These are phyloP conservation scores for Chiloscyllium punctatum DNA, from an alignment of 2,797 vertebrate genomes.

Conservation along the genomic window DNA sequence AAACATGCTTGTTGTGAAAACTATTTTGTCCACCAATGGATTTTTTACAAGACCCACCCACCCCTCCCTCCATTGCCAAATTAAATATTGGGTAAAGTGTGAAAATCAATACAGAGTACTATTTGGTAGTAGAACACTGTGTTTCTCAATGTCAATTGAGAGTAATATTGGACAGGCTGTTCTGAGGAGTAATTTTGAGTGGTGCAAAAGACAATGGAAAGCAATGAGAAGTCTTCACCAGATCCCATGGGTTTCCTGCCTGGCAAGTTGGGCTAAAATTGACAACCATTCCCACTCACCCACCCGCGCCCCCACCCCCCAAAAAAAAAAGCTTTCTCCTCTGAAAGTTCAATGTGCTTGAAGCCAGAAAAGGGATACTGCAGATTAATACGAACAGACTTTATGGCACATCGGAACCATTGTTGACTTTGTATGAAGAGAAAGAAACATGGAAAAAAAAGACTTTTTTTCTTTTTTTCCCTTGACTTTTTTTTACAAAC, in stretches of 20 bases:
- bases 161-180: background rate
- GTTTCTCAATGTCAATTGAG: background rate
- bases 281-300: background rate
- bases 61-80: background rate
- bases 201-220: background rate
- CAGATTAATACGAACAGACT: slow-evolving; percentile 40
- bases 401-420: slow-evolving; percentile 65
- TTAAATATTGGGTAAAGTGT: background rate
- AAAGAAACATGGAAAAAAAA: slow-evolving; percentile 59
- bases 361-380: slow-evolving; percentile 34
- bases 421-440: slow-evolving; percentile 46
- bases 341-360: background rate
- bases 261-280: background rate
- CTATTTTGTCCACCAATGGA: background rate
- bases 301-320: no score
- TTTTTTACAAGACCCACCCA: background rate
- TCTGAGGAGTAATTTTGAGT: no score
- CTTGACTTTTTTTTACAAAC: slow-evolving; percentile 53
- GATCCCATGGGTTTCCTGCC: background rate
- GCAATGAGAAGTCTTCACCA: background rate
- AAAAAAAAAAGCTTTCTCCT: background rate
- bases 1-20: background rate
- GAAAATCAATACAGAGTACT: background rate
- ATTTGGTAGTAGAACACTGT: background rate
- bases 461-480: slow-evolving; percentile 55